Conservation (phyloP, 2,888 invertebrate species). For the Ormia ochracea region DNA sequence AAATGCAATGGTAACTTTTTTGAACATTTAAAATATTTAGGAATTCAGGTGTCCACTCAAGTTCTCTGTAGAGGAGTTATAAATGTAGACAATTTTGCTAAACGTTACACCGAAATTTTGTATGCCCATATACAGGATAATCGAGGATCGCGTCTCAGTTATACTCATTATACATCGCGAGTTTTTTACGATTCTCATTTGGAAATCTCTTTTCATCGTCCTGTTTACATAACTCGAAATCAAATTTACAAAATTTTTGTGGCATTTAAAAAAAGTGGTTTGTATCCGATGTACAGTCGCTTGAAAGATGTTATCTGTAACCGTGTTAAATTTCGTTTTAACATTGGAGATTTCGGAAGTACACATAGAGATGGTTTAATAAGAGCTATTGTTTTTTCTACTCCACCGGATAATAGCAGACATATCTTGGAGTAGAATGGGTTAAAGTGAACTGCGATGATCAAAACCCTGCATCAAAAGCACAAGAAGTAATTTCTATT, state of each 20-base stretch:
- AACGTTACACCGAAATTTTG: slow-evolving; percentile 84
- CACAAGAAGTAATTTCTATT: slow-evolving; percentile 34
- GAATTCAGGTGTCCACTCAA: slow-evolving; percentile 84
- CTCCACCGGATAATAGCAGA: slow-evolving; percentile 72
- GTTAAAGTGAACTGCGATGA: not conserved
- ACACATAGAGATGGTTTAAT: slow-evolving; percentile 87
- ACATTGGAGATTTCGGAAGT: slow-evolving; percentile 84
- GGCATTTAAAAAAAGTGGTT: slow-evolving; percentile 88
- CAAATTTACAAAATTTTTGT: slow-evolving; percentile 89
- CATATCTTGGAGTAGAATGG: slow-evolving; percentile 67
- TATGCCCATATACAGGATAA: slow-evolving; percentile 89
- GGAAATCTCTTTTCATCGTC: slow-evolving; percentile 88
- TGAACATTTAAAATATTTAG: slow-evolving; percentile 74
- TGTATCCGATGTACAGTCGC: slow-evolving; percentile 88
- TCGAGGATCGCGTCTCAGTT: slow-evolving; percentile 87
- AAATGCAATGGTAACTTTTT: not conserved
- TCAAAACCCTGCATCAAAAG: not conserved
- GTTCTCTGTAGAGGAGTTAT: slow-evolving; percentile 77
- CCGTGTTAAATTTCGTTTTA: slow-evolving; percentile 86
- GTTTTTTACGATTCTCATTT: slow-evolving; percentile 84
- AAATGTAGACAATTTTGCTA: slow-evolving; percentile 75
- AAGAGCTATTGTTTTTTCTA: slow-evolving; percentile 84
- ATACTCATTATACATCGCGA: slow-evolving; percentile 87
- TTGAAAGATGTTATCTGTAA: slow-evolving; percentile 83
- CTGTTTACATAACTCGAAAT: slow-evolving; percentile 84